Percentiles rank a stretch among this genome's conserved stretches.
Conservation (phyloP, 2,888 invertebrate species). For the Melieria picta region DNA sequence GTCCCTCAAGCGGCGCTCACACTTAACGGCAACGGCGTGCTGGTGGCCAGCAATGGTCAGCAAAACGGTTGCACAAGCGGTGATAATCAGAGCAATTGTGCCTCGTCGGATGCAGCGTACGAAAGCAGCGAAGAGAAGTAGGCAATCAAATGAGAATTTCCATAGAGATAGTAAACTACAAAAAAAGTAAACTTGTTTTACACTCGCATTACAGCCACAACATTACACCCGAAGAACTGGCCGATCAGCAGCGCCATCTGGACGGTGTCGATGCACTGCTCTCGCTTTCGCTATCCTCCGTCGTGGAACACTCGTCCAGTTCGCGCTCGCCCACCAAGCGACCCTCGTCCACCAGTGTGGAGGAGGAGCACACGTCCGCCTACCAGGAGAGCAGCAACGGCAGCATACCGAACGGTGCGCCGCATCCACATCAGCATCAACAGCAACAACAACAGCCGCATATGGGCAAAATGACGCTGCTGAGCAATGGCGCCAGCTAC, state of each 20-base stretch:
- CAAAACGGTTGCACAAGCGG: conserved; percentile 49
- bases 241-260: conserved; percentile 77
- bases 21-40: conserved; percentile 40
- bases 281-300: conserved; percentile 80
- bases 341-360: conserved; percentile 57
- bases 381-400: conserved; percentile 45
- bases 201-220: conserved; percentile 52
- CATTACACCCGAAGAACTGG: conserved; percentile 68
- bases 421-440: conserved; percentile 9
- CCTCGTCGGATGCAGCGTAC: conserved; percentile 70
- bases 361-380: conserved; percentile 57
- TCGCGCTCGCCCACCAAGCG: conserved; percentile 62
- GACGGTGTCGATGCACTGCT: conserved; percentile 83
- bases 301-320: conserved; percentile 48
- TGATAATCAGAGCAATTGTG: conserved; percentile 65
- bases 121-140: conserved; percentile 70
- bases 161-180: not conserved
- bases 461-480: conserved; percentile 54
- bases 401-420: conserved; percentile 34
- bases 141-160: conserved; percentile 37
- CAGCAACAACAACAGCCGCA: conserved; percentile 42
- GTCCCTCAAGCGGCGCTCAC: conserved; percentile 42
- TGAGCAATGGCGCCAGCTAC: conserved; percentile 45
- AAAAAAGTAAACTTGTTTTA: not conserved
- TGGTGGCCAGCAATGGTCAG: conserved; percentile 41